These are phyloP conservation scores for Bombus pyrosoma DNA, from an alignment of 1,140 invertebrate species.

Conservation along the genomic window DNA sequence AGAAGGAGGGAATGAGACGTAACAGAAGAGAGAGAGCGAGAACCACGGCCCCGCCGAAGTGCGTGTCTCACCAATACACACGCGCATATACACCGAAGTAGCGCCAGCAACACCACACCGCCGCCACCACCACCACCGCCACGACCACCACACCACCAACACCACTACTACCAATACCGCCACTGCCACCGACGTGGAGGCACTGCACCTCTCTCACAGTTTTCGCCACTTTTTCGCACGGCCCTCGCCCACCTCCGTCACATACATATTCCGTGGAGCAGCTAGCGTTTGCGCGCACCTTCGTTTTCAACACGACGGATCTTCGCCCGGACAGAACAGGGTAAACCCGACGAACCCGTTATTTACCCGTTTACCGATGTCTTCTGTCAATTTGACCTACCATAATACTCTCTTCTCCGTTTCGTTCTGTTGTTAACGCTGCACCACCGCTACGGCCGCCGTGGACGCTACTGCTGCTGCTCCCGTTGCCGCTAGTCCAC, in stretches of 20 bases:
- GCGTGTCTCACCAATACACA: constrained; percentile 56
- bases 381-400: background rate
- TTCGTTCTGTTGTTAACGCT: constrained; percentile 18
- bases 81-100: constrained; percentile 53
- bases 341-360: constrained; percentile 25
- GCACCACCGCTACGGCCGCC: constrained; percentile 2
- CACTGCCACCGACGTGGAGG: constrained; percentile 53
- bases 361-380: constrained; percentile 39
- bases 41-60: constrained; percentile 53
- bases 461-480: constrained; percentile 13
- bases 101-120: constrained; percentile 48
- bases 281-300: constrained; percentile 32
- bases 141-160: constrained; percentile 27
- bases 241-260: constrained; percentile 41
- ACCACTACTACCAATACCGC: constrained; percentile 30
- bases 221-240: constrained; percentile 63
- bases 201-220: constrained; percentile 57
- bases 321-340: background rate
- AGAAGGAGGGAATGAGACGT: constrained; percentile 36
- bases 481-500: constrained; percentile 29
- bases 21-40: constrained; percentile 31
- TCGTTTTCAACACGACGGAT: background rate
- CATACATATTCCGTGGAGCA: constrained; percentile 53
- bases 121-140: constrained; percentile 27
- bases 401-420: constrained; percentile 22